Evolutionary conservation across 2,797 vertebrate species (phyloP).

Genomic region (Siniperca scherzeri): DNA sequence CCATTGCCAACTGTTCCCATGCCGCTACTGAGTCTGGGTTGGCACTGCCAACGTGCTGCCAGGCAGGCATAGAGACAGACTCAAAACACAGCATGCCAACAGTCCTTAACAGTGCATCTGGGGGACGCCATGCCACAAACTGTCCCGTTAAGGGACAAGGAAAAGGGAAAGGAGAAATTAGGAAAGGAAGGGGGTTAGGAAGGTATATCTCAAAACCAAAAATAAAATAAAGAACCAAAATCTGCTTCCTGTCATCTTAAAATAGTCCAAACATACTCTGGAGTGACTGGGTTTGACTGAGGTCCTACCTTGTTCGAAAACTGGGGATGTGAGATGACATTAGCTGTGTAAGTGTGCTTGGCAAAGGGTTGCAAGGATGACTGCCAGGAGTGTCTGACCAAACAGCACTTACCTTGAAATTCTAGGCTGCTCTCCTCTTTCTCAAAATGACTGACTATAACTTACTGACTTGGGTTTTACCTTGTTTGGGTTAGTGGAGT

Average conservation of each 20-base stretch:
- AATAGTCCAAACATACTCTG: conserved; percentile 56
- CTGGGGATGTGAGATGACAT: conserved; percentile 79
- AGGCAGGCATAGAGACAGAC: conserved; percentile 80
- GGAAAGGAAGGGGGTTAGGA: conserved; percentile 59
- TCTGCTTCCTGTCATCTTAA: conserved; percentile 52
- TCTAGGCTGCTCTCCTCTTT: conserved; percentile 77
- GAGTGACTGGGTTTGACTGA: conserved; percentile 71
- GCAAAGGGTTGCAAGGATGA: conserved; percentile 77
- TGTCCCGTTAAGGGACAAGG: conserved; percentile 71
- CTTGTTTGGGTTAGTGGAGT: conserved; percentile 85
- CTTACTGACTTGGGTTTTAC: conserved; percentile 87
- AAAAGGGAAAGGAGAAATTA: conserved; percentile 44
- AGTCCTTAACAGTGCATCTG: conserved; percentile 84
- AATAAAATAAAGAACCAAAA: conserved; percentile 73
- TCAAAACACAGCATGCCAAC: conserved; percentile 87
- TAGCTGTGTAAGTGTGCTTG: conserved; percentile 80
- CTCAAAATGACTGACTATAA: conserved; percentile 87
- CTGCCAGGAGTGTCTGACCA: conserved; percentile 81
- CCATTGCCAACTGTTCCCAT: conserved; percentile 48
- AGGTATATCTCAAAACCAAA: conserved; percentile 71
- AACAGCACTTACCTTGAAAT: conserved; percentile 86
- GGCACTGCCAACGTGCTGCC: conserved; percentile 81
- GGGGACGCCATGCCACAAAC: conserved; percentile 87
- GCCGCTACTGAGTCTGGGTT: conserved; percentile 72
- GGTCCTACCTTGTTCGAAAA: conserved; percentile 83